Conservation (phyloP, 2,888 invertebrate genomes). For the Hyles lineata region DNA sequence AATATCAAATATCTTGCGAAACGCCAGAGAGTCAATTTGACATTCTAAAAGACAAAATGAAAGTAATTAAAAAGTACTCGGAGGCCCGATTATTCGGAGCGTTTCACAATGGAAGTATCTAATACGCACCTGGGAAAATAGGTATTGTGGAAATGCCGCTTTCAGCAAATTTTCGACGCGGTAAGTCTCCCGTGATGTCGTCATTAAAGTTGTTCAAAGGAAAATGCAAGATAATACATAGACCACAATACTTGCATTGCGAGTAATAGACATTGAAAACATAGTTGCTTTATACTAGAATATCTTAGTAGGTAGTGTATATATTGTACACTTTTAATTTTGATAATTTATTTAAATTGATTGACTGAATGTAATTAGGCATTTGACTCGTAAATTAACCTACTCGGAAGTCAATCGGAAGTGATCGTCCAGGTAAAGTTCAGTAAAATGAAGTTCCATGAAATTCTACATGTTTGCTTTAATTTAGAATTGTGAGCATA, state of each 20-base stretch:
- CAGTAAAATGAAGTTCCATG: neutral
- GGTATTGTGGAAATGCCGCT: slow-evolving; percentile 61
- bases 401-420: too few relatives aligned
- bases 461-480: neutral
- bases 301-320: too few relatives aligned
- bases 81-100: neutral
- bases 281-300: too few relatives aligned
- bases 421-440: neutral
- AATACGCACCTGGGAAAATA: slow-evolving; percentile 35
- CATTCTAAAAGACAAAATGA: neutral
- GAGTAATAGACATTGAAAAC: too few relatives aligned
- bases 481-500: too few relatives aligned
- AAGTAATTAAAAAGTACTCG: neutral
- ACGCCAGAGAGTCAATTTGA: neutral
- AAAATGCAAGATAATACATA: neutral
- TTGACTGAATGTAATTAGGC: neutral
- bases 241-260: neutral
- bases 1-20: neutral
- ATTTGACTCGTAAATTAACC: neutral
- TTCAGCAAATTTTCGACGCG: slow-evolving; percentile 71
- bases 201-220: neutral
- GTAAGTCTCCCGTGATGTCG: slow-evolving; percentile 47
- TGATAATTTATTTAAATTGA: too few relatives aligned
- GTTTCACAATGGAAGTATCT: neutral
- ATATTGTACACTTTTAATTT: too few relatives aligned